Evolutionary conservation across 2,113 vertebrate species (phyloP), one percentile per base, ranked within the genome.

Genomic region (Halcyon senegalensis): DNA sequence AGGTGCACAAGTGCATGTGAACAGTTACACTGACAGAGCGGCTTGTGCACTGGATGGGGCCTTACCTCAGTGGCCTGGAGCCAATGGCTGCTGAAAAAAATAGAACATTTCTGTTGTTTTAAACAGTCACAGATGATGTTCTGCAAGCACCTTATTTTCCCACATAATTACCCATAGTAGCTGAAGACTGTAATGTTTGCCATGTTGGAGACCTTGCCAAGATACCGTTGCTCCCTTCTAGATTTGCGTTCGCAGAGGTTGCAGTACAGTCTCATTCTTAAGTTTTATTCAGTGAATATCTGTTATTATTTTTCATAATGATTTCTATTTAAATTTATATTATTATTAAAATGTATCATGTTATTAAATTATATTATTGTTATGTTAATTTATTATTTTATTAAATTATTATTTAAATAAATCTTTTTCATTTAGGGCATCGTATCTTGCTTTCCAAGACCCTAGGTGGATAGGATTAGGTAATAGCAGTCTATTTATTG

Each of bases 1-100:
- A 63, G 39, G 15, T 50, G 37, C 3, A 1, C 0, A 0, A 46
- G 23, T 20, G 24, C 16, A 16, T 0, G 0, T 23, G 62, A 88
- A 13, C 41, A 18, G 24, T 18, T 60, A 60, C 37, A 24, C 13
- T 67, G 19, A 10, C 0, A 4, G 25, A 48, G 16, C 0, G 2
- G 43, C 51, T 59, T 35, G 21, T 28, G 39, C 31, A 20, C 23
- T 64, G 24, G 72, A 30, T 17, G 25, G 11, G 7, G 5, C 16
- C 20, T 35, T 83, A 82, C 46, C 13, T 75, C 37, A 37, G 25
- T 11, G 35, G 0, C 19, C 12, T 91, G 55, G 17, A 73, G 23
- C 15, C 14, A 60, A 6, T 18, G 17, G 11, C 20, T 44, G 8
- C 20, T 43, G 14, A 51, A 50, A 7, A 81, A 16, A 46, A 4